Evolutionary conservation across 2,797 vertebrate species (phyloP).

Genomic region (Molossus molossus): DNA sequence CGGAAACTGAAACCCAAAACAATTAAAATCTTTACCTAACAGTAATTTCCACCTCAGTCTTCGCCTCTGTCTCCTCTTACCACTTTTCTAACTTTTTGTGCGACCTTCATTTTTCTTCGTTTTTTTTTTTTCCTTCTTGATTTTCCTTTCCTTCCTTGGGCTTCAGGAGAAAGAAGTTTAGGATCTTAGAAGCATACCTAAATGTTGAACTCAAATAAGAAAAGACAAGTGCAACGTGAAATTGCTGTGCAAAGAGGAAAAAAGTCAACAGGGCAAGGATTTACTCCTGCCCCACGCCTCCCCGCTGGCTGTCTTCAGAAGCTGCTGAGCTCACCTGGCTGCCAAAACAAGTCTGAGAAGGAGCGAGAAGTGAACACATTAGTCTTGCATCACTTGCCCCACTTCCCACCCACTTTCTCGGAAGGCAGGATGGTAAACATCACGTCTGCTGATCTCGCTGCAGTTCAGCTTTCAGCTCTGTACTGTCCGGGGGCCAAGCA

Average conservation of each 20-base stretch:
- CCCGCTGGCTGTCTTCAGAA: not conserved
- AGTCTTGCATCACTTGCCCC: not conserved
- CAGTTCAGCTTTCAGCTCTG: not conserved
- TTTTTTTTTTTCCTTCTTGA: not conserved
- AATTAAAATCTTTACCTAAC: not conserved
- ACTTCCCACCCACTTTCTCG: not conserved
- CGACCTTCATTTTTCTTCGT: not conserved
- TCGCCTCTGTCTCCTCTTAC: not conserved
- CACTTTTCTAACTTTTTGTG: not conserved
- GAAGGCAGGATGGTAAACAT: not conserved
- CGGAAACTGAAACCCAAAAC: constrained; percentile 29
- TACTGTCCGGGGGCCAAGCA: not conserved
- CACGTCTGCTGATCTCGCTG: not conserved
- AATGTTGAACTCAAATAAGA: constrained; percentile 26
- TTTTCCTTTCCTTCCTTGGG: not conserved
- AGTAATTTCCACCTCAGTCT: not conserved
- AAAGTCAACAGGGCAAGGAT: not conserved
- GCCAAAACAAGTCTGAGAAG: constrained; percentile 38
- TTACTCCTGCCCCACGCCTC: not conserved
- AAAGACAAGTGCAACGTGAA: constrained; percentile 16
- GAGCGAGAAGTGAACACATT: not conserved
- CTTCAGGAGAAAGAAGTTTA: constrained; percentile 42
- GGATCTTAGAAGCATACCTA: not conserved
- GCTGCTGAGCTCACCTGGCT: not conserved
- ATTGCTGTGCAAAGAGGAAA: not conserved